Evolutionary conservation across 2,888 invertebrate genomes (phyloP).

Genomic region (Venustoraphidia nigricollis): DNA sequence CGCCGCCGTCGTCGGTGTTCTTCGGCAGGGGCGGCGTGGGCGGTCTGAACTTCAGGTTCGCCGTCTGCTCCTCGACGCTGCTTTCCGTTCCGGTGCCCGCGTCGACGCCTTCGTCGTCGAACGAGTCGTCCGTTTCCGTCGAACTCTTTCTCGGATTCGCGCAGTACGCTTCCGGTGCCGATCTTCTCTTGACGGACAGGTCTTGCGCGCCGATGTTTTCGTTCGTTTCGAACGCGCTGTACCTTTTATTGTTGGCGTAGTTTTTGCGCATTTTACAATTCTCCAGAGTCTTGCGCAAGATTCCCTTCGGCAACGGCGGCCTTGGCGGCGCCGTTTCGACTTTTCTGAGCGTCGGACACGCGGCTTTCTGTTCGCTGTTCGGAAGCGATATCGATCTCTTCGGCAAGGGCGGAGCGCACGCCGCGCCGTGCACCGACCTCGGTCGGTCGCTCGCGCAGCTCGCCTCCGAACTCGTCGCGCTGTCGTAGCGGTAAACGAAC

Average conservation of each 20-base stretch:
- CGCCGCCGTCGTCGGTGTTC: constrained; percentile 19
- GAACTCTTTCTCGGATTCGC: constrained; percentile 33
- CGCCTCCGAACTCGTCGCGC: constrained; percentile 56
- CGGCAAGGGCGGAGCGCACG: constrained; percentile 38
- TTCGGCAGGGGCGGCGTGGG: constrained; percentile 37
- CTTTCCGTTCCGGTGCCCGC: constrained; percentile 35
- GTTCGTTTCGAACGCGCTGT: constrained; percentile 67
- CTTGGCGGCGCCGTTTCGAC: constrained; percentile 47
- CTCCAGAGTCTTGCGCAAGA: constrained; percentile 47
- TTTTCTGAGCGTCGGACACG: constrained; percentile 25
- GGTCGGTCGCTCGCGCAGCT: constrained; percentile 40
- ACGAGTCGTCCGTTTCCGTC: constrained; percentile 32
- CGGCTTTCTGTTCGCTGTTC: constrained; percentile 31
- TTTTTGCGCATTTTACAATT: constrained; percentile 33
- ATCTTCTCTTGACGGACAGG: constrained; percentile 45
- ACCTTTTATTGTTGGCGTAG: constrained; percentile 41
- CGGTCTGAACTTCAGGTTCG: constrained; percentile 32
- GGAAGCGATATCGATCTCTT: constrained; percentile 49
- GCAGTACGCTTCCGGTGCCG: constrained; percentile 60
- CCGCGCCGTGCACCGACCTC: constrained; percentile 26
- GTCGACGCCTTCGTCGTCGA: constrained; percentile 45
- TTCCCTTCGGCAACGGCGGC: constrained; percentile 57
- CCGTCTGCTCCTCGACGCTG: constrained; percentile 41
- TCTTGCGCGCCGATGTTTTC: constrained; percentile 31
- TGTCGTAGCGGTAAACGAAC: constrained; percentile 72